phyloP scores from a whole-genome alignment of 1,140 invertebrate genomes.

The Fragariocoptes setiger region DNA sequence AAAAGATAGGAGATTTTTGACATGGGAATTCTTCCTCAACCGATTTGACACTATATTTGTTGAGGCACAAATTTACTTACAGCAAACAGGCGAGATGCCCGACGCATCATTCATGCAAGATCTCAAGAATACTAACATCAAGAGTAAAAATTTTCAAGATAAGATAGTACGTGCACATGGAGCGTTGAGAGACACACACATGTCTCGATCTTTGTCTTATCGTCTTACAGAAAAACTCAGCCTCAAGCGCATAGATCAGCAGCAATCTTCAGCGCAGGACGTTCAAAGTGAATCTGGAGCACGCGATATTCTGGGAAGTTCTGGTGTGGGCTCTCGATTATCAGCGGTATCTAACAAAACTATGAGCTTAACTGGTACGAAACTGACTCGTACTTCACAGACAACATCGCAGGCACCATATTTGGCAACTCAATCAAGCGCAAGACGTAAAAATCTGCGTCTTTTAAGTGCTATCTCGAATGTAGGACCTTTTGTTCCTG shows the following conservation, averaged over 20 bases:
- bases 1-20: slow-evolving; percentile 53
- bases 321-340: background rate
- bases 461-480: background rate
- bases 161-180: slow-evolving; percentile 65
- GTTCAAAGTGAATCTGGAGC: no score
- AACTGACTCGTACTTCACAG: background rate
- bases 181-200: slow-evolving; percentile 32
- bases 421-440: background rate
- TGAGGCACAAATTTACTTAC: slow-evolving; percentile 65
- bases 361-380: background rate
- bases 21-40: slow-evolving; percentile 93
- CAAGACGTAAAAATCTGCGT: background rate
- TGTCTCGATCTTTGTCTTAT: slow-evolving; percentile 45
- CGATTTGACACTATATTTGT: slow-evolving; percentile 79
- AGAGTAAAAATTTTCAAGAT: slow-evolving; percentile 50
- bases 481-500: slow-evolving; percentile 11
- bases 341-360: background rate
- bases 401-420: background rate
- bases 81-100: slow-evolving; percentile 40
- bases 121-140: slow-evolving; percentile 53
- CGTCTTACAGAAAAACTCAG: slow-evolving; percentile 34
- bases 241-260: background rate
- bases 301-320: background rate
- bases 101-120: slow-evolving; percentile 38
- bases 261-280: background rate